Conservation (phyloP, 2,113 vertebrate genomes). For the Cyanistes caeruleus region DNA sequence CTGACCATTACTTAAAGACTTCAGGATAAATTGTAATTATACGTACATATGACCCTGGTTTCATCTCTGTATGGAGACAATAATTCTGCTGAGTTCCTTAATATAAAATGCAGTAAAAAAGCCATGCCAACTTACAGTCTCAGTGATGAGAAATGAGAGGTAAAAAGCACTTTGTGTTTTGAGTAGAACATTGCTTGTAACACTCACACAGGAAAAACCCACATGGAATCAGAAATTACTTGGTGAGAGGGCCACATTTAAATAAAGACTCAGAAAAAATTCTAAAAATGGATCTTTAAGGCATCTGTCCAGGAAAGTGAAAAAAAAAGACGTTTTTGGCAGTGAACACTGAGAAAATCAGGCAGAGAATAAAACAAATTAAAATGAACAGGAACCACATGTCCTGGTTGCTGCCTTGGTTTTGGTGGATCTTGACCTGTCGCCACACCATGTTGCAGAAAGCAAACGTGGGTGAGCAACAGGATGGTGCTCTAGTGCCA, state of each 20-base stretch:
- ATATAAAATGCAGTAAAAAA: not conserved
- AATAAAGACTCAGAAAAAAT: not conserved
- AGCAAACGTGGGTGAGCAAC: fast-evolving
- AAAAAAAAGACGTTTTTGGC: constrained; percentile 17
- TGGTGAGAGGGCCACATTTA: not conserved
- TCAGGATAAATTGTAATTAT: not conserved
- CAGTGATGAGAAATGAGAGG: not conserved
- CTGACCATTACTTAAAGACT: not conserved
- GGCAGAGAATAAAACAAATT: not conserved
- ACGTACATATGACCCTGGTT: fast-evolving
- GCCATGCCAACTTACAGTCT: not conserved
- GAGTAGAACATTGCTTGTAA: not conserved
- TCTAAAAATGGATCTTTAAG: not conserved
- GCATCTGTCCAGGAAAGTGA: not conserved
- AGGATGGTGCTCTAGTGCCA: no score
- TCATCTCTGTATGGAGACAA: not conserved
- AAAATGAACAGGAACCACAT: not conserved
- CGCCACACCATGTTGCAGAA: fast-evolving
- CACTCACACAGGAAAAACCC: not conserved
- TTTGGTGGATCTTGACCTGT: not conserved
- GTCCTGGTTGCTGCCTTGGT: not conserved
- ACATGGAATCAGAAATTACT: not conserved
- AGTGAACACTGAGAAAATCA: not conserved
- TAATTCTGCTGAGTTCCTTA: not conserved
- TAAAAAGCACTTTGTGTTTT: not conserved